Conservation (phyloP, 92 coral and sea anemone genomes). For the Plumapathes pennacea region DNA sequence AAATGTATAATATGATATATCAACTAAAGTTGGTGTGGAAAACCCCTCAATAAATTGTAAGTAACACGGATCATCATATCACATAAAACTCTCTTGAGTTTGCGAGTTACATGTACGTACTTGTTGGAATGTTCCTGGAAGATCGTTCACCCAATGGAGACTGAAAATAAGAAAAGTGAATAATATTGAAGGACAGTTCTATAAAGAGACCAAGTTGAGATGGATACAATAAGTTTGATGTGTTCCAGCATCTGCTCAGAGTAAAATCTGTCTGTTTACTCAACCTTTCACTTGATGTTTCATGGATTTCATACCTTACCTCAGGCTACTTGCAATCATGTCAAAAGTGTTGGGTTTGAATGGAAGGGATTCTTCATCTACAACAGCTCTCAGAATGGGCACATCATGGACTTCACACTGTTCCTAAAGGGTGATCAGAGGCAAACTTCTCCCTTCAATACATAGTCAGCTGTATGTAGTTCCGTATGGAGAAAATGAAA, state of each 20-base stretch:
- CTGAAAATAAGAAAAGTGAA: conserved; percentile 17
- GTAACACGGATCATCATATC: no score
- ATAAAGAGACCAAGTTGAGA: no score
- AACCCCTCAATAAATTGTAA: no score
- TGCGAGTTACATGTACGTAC: no score
- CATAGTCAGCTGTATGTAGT: no score
- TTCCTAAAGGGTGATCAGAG: conserved; percentile 40
- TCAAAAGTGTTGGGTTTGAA: conserved; percentile 81
- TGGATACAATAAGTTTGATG: no score
- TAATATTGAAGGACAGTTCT: neutral
- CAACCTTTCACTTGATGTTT: neutral
- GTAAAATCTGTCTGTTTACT: neutral
- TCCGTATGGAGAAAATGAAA: no score
- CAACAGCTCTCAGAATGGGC: conserved; percentile 67
- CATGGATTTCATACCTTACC: conserved; percentile 37
- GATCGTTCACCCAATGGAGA: conserved; percentile 95
- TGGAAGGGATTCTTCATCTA: conserved; percentile 90
- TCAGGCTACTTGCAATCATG: conserved; percentile 84
- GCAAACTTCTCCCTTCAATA: no score
- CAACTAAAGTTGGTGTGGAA: no score
- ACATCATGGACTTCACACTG: conserved; percentile 66
- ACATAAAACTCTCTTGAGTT: no score
- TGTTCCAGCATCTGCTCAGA: no score
- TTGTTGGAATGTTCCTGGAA: conserved; percentile 89
- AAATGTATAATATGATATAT: no score